Evolutionary conservation across 2,797 vertebrate genomes (phyloP).

Genomic region (Bothrops alternatus): DNA sequence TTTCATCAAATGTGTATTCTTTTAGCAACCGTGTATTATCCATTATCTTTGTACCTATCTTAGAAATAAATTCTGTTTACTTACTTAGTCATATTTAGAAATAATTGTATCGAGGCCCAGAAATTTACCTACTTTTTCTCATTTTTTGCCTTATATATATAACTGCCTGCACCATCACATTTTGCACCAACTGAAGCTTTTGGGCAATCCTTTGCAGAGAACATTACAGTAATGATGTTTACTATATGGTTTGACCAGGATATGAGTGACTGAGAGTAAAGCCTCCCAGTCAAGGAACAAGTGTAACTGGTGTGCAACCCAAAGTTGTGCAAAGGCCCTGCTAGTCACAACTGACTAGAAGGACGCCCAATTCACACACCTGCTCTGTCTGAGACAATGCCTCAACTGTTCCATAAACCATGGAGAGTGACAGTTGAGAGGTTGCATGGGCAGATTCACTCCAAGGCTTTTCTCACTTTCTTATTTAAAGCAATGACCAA

Average conservation of each 20-base stretch:
- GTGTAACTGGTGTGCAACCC: not conserved
- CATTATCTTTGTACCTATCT: not conserved
- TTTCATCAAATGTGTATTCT: not conserved
- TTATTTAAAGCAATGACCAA: not conserved
- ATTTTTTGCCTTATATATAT: not conserved
- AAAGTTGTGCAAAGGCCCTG: not conserved
- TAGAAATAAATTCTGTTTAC: not conserved
- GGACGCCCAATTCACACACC: not conserved
- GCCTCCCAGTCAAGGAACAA: not conserved
- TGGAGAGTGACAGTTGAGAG: not conserved
- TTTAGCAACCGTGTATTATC: not conserved
- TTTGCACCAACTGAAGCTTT: not conserved
- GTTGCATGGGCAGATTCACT: not conserved
- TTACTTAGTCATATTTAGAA: not conserved
- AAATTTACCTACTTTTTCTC: not conserved
- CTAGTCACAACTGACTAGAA: not conserved
- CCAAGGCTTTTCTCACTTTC: not conserved
- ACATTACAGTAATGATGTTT: not conserved
- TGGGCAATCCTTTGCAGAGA: not conserved
- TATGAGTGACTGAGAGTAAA: not conserved
- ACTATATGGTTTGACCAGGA: not conserved
- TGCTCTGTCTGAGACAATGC: not conserved
- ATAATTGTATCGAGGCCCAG: not conserved
- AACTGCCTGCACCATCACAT: not conserved
- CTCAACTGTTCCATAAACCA: not conserved